Conservation (phyloP, 1,140 invertebrate species). For the Maconellicoccus hirsutus region DNA sequence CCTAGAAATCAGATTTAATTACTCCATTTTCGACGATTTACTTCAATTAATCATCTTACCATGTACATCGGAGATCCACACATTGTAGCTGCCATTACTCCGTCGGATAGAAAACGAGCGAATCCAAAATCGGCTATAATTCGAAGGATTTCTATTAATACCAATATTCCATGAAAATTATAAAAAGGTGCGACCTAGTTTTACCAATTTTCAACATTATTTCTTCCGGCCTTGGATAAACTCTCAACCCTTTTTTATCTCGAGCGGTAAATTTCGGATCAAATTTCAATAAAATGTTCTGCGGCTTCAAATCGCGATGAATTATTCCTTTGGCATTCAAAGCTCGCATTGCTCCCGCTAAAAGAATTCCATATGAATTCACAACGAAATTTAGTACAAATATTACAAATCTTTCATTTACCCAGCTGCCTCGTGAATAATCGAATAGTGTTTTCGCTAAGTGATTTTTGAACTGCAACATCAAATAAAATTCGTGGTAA, state of each 20-base stretch:
- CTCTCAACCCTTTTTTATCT: background rate
- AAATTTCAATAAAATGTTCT: slow-evolving; percentile 89
- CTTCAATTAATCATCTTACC: slow-evolving; percentile 47
- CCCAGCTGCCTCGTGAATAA: slow-evolving; percentile 89
- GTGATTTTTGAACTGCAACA: slow-evolving; percentile 65
- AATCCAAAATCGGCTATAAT: slow-evolving; percentile 95
- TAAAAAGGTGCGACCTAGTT: background rate
- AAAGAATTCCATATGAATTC: slow-evolving; percentile 27
- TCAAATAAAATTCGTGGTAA: no score
- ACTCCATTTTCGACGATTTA: background rate
- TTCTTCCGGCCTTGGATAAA: slow-evolving; percentile 73
- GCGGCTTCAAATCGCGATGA: slow-evolving; percentile 96
- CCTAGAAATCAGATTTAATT: slow-evolving; percentile 42
- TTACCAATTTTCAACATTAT: slow-evolving; percentile 90
- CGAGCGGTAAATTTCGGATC: slow-evolving; percentile 47
- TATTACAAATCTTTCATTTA: slow-evolving; percentile 35
- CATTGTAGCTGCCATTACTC: slow-evolving; percentile 97
- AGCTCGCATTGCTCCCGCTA: slow-evolving; percentile 92
- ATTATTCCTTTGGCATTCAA: slow-evolving; percentile 93
- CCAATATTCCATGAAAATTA: background rate
- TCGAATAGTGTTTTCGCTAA: slow-evolving; percentile 94
- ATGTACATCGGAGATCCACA: slow-evolving; percentile 99
- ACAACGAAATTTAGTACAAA: slow-evolving; percentile 22
- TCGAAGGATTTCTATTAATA: no score
- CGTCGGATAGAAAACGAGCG: slow-evolving; percentile 94